phyloP scores from a whole-genome alignment of 30 jellyfish, hydroid and myxozoan species.

The Sanderia malayensis region DNA sequence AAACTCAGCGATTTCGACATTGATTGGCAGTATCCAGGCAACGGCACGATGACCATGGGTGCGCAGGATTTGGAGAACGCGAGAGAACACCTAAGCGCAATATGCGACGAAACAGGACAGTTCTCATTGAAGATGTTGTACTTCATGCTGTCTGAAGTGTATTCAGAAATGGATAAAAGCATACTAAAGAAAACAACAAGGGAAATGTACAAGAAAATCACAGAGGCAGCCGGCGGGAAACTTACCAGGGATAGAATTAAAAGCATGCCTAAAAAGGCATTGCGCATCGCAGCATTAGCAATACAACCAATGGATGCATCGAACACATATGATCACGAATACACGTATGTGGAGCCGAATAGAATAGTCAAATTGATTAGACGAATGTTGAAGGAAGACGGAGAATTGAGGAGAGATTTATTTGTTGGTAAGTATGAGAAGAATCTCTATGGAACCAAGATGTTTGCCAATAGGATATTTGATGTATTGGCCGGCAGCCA shows the following conservation, averaged over 20 bases:
- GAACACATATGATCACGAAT: constrained; percentile 61
- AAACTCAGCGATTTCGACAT: constrained; percentile 60
- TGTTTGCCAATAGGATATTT: constrained; percentile 44
- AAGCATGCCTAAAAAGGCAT: constrained; percentile 23
- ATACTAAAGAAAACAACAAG: background rate
- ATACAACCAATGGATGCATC: constrained; percentile 64
- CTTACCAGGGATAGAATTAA: background rate
- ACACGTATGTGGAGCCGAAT: constrained; percentile 44
- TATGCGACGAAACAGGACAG: constrained; percentile 6
- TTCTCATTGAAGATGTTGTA: background rate
- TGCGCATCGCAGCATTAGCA: constrained; percentile 19
- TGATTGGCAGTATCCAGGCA: constrained; percentile 81
- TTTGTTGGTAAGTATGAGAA: constrained; percentile 32
- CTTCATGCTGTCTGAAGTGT: background rate
- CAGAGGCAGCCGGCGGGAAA: background rate
- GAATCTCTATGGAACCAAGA: constrained; percentile 40
- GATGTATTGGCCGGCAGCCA: constrained; percentile 42
- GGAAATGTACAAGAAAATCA: background rate
- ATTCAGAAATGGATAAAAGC: background rate
- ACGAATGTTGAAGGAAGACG: constrained; percentile 11
- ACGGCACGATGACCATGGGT: constrained; percentile 83
- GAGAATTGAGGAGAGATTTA: background rate
- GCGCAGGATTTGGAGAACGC: constrained; percentile 42
- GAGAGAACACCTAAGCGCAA: constrained; percentile 1
- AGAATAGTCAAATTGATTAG: background rate